These are phyloP conservation scores for Pangasianodon gigas DNA, from an alignment of 2,113 vertebrate genomes.

Conservation along the genomic window DNA sequence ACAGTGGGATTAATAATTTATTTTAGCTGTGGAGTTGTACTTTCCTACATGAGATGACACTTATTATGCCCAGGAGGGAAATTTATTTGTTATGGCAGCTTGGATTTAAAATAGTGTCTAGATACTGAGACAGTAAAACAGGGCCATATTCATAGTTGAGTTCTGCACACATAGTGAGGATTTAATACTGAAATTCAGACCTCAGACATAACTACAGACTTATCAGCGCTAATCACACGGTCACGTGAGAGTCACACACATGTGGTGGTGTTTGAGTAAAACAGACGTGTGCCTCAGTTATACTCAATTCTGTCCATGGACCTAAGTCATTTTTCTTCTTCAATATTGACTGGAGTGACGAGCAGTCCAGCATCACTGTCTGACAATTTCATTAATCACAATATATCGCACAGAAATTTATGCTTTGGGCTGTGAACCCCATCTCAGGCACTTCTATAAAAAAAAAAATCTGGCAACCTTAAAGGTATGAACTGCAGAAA, in stretches of 20 bases:
- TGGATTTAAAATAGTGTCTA: slow-evolving; percentile 9
- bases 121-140: not conserved
- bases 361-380: not conserved
- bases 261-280: not conserved
- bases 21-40: slow-evolving; percentile 7
- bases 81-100: slow-evolving; percentile 9
- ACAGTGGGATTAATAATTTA: slow-evolving; percentile 24
- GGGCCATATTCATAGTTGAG: not conserved
- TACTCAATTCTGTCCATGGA: not conserved
- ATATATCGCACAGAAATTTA: not conserved
- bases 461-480: not conserved
- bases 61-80: slow-evolving; percentile 1
- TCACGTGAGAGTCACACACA: not conserved
- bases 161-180: not conserved
- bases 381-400: not conserved
- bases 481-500: not conserved
- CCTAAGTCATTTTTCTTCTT: not conserved
- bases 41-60: slow-evolving; percentile 8
- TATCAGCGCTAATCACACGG: not conserved
- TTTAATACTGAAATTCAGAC: slow-evolving; percentile 2
- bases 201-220: not conserved
- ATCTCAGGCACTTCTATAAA: not conserved
- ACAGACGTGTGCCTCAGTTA: not conserved
- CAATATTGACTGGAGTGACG: not conserved
- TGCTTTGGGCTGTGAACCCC: not conserved